Percentiles rank a stretch among this genome's conserved stretches.
These are phyloP conservation scores for Halichondria panicea DNA, from an alignment of 37 sponge, comb jelly and placozoan species.

Conservation along the genomic window DNA sequence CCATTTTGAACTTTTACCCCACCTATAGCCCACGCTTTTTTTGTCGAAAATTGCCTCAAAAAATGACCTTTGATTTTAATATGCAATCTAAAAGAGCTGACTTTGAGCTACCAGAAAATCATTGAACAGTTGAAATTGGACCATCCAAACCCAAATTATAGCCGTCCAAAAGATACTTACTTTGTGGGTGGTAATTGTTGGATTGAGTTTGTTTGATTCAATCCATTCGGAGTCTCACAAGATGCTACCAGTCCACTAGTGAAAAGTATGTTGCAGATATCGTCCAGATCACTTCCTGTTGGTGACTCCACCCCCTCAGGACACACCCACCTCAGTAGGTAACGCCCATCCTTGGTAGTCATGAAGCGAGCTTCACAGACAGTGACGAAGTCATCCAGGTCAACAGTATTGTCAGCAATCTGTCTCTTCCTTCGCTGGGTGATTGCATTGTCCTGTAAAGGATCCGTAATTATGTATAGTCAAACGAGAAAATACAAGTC, in stretches of 20 bases:
- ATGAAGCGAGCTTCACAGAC: slow-evolving; percentile 51
- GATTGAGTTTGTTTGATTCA: not conserved
- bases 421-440: not conserved
- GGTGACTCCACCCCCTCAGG: slow-evolving; percentile 61
- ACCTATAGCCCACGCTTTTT: no score
- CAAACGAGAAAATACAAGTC: not conserved
- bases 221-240: slow-evolving; percentile 53
- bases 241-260: not conserved
- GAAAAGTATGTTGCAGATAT: slow-evolving; percentile 41
- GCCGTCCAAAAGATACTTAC: slow-evolving; percentile 8
- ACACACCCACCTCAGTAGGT: slow-evolving; percentile 64
- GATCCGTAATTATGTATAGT: not conserved
- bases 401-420: not conserved
- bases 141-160: not conserved
- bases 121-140: not conserved
- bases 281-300: slow-evolving; percentile 1
- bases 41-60: not conserved
- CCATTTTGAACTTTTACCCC: no score
- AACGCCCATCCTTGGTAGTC: not conserved
- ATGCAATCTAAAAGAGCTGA: no score
- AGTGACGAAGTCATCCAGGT: slow-evolving; percentile 12
- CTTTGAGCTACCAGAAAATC: no score
- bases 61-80: not conserved
- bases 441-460: not conserved
- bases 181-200: slow-evolving; percentile 5